Base-by-base conservation (phyloP, 2,797 vertebrate genomes). In the Geotrypetes seraphini region DNA sequence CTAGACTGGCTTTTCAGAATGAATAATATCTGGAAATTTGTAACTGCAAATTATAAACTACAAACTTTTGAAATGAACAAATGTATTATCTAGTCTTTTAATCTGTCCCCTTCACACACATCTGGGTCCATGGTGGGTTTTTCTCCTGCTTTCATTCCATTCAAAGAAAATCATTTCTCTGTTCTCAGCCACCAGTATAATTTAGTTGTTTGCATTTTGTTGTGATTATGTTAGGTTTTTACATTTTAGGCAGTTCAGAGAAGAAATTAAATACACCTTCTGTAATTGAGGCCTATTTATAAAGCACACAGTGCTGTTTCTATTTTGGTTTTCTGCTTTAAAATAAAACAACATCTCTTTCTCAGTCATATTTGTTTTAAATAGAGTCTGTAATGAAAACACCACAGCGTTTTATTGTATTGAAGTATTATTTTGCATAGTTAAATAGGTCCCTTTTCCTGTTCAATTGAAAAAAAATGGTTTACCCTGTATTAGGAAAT, bases 401-500 rank as follows among this genome's bases (percentile, higher is more conserved):
- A 44, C 38, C 39, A 66, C 70, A 64, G 24, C 39, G 36, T 10
- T n/a, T n/a, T n/a, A n/a, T n/a, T n/a, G n/a, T n/a, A n/a, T n/a
- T n/a, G n/a, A n/a, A n/a, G 25, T 40, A 43, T 57, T 39, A 61
- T 68, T 47, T 39, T 62, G 22, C 40, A n/a, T n/a, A n/a, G n/a
- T n/a, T n/a, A n/a, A n/a, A n/a, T n/a, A n/a, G n/a, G n/a, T n/a
- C n/a, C n/a, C n/a, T n/a, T n/a, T n/a, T n/a, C n/a, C n/a, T n/a
- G n/a, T n/a, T n/a, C n/a, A n/a, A n/a, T n/a, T n/a, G n/a, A n/a
- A 45, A 24, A 62, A 45, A 51, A 42, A 46, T 39, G 25, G 43
- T 45, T 45, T 64, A 43, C 34, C 48, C 57, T 72, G 40, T 58
- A 54, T 62, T 72, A 64, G 49, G 61, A 69, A 65, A 66, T 66